Base-by-base conservation (phyloP, 2,888 invertebrate species). In the Agrochola litura region DNA sequence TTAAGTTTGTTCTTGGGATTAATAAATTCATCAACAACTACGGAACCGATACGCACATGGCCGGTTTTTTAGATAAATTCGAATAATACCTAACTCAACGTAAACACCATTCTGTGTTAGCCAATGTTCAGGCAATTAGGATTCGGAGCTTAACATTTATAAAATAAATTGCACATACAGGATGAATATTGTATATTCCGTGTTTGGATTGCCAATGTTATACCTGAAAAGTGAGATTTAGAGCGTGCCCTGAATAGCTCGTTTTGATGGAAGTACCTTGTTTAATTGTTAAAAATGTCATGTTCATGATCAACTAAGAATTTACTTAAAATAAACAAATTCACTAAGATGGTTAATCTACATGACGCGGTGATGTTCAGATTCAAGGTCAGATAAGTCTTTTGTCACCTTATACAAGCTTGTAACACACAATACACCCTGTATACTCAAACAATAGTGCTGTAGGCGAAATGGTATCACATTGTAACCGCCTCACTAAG, bases 401-500 rank as follows among this genome's bases (percentile, higher is more conserved):
- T 46, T 52, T 0, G 5, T 25, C 12, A 60, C 22, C 6, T 4
- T 25, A 41, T 46, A 49, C 37, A 46, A 22, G n/a, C n/a, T 64
- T 52, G 52, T 25, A 22, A 58, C 22, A 12, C 22, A 67, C n/a
- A 43, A 52, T 14, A 65, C 66, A 56, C 0, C 19, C 37, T 68
- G 37, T 80, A 69, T 43, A 56, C 41, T 58, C 61, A 72, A 77
- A 74, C 66, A 77, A 64, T 76, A 77, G 63, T 41, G 61, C 64
- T 49, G 6, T 67, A 75, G 19, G 49, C 60, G 16, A 68, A 87
- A 84, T 70, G 30, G 49, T 76, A 84, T 82, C 71, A 75, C 73
- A 76, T 66, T 79, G 67, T 66, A 74, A 41, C 72, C 52, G 65
- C 58, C 66, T 70, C 74, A 77, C 77, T 72, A 74, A 80, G 68